Evolutionary conservation across 1,140 invertebrate genomes (phyloP).

Genomic region (Spodoptera litura): DNA sequence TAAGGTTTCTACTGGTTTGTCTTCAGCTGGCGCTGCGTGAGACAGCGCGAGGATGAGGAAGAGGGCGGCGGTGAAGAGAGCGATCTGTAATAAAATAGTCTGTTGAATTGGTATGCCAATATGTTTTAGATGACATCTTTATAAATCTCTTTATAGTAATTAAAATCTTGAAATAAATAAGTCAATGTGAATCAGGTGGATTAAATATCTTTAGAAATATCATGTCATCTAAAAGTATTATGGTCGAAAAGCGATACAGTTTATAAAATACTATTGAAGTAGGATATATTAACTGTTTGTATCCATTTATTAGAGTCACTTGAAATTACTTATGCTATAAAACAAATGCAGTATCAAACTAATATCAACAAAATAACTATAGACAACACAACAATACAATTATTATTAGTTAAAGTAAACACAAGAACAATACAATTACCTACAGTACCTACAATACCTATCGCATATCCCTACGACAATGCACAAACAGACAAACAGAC

Average conservation of each 20-base stretch:
- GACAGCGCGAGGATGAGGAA: slow-evolving; percentile 56
- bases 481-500: not conserved
- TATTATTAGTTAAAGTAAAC: not conserved
- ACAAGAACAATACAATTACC: slow-evolving; percentile 7
- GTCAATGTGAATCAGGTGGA: too few species aligned
- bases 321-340: too few species aligned
- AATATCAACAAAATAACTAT: not conserved
- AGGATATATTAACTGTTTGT: not conserved
- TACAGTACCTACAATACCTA: slow-evolving; percentile 3
- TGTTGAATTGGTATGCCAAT: not conserved
- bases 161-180: not conserved
- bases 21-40: slow-evolving; percentile 67
- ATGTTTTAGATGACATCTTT: too few species aligned
- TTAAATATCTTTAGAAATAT: too few species aligned
- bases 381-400: not conserved
- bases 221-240: too few species aligned
- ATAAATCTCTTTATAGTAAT: too few species aligned
- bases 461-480: slow-evolving; percentile 20
- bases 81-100: slow-evolving; percentile 55
- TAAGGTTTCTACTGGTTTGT: slow-evolving; percentile 48
- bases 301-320: too few species aligned
- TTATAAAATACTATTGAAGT: not conserved
- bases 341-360: not conserved
- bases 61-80: slow-evolving; percentile 56
- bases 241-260: too few species aligned